These are phyloP conservation scores for Pipistrellus pipistrellus DNA, from an alignment of 2,797 vertebrate genomes.

Conservation along the genomic window DNA sequence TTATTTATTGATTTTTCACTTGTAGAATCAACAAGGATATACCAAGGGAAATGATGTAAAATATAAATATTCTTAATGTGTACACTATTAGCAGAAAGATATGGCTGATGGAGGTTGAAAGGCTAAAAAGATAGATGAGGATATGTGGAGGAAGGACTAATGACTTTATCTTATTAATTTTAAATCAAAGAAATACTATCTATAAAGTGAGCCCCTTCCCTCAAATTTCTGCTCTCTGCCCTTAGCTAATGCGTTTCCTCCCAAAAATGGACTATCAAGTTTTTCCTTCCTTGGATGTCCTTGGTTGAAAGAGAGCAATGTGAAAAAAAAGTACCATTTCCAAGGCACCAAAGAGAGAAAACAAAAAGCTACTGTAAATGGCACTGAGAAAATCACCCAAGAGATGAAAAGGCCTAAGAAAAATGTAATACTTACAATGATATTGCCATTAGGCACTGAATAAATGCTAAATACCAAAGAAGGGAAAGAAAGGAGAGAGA, in stretches of 20 bases:
- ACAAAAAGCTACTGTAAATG: constrained; percentile 31
- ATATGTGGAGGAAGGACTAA: not conserved
- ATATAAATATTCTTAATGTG: constrained; percentile 20
- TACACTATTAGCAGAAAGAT: constrained; percentile 11
- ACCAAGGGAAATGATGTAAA: not conserved
- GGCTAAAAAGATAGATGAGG: not conserved
- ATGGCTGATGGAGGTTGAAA: not conserved
- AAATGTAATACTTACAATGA: no score
- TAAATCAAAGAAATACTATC: not conserved
- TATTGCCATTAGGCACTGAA: no score
- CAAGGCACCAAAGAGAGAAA: not conserved
- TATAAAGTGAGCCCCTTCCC: not conserved
- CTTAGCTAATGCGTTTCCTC: not conserved
- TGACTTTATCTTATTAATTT: not conserved
- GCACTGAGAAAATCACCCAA: not conserved
- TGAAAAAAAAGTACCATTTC: not conserved
- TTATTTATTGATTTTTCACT: not conserved
- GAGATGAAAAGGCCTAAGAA: not conserved
- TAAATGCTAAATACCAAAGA: no score
- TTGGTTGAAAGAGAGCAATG: not conserved
- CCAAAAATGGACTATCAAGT: not conserved
- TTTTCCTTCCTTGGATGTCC: not conserved
- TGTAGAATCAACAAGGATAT: not conserved
- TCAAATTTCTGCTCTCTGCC: not conserved
- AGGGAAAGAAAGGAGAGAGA: not conserved